Evolutionary conservation across 2,888 invertebrate genomes (phyloP).

Genomic region (Monopis laevigella): DNA sequence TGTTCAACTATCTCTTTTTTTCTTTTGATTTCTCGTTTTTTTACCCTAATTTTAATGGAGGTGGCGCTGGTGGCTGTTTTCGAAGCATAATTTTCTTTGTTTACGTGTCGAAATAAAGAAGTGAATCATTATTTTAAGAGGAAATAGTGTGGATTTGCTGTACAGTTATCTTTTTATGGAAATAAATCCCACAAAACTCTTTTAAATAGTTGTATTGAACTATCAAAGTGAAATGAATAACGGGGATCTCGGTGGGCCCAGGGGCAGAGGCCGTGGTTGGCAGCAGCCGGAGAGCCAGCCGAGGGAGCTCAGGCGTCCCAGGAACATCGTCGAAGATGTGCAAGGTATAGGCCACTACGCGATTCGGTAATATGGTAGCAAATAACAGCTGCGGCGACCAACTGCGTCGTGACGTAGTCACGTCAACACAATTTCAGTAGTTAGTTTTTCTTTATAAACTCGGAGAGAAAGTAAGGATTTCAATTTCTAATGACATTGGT

Average conservation of each 20-base stretch:
- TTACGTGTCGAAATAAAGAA: constrained; percentile 57
- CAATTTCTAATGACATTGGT: constrained; percentile 56
- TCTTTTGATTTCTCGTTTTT: neutral
- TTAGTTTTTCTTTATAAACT: constrained; percentile 40
- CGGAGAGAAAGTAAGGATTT: constrained; percentile 61
- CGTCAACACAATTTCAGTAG: constrained; percentile 24
- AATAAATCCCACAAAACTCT: constrained; percentile 19
- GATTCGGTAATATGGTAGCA: neutral
- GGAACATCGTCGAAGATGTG: constrained; percentile 38
- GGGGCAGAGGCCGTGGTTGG: constrained; percentile 63
- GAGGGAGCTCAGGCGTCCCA: constrained; percentile 55
- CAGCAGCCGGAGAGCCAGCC: constrained; percentile 54
- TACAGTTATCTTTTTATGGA: constrained; percentile 39
- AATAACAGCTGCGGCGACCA: neutral
- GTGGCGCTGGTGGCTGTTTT: neutral
- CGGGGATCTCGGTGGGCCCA: constrained; percentile 58
- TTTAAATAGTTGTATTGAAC: constrained; percentile 24
- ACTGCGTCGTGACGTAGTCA: constrained; percentile 35
- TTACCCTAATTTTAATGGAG: neutral
- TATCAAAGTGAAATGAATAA: constrained; percentile 51
- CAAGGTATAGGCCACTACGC: constrained; percentile 33
- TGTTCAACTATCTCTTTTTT: neutral
- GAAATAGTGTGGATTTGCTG: constrained; percentile 19
- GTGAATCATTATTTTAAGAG: too few relatives aligned
- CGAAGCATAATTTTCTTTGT: constrained; percentile 42